Conservation (phyloP, 2,113 vertebrate species). For the Turdus rufiventris region DNA sequence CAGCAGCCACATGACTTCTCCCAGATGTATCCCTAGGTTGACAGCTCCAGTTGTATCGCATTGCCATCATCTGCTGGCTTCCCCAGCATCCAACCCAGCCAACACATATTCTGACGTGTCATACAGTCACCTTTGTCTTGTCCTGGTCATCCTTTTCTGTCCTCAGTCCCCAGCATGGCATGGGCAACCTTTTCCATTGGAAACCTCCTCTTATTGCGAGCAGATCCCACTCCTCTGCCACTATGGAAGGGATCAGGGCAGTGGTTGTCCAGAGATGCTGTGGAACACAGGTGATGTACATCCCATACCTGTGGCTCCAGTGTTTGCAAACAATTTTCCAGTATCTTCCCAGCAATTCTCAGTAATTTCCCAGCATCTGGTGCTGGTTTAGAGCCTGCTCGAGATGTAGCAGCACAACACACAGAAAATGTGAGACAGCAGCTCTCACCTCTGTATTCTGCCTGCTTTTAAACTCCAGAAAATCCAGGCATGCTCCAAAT, state of each 20-base stretch:
- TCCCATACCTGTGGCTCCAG: background rate
- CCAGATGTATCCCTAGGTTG: background rate
- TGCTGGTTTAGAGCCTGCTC: background rate
- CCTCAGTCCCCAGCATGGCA: background rate
- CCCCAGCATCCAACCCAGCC: background rate
- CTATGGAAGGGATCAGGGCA: background rate
- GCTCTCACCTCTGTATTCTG: background rate
- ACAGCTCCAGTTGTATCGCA: background rate
- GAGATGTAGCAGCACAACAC: rapidly evolving
- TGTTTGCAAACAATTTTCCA: background rate
- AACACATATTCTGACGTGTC: background rate
- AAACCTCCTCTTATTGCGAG: background rate
- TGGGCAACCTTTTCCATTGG: background rate
- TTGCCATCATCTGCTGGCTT: background rate
- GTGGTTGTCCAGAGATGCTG: background rate
- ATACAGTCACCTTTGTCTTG: background rate
- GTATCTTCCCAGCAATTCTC: background rate
- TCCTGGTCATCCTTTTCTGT: background rate
- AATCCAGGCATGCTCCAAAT: background rate
- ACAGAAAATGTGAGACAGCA: background rate
- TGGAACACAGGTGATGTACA: background rate
- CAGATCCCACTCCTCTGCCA: background rate
- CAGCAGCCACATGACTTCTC: background rate
- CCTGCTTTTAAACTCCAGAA: background rate
- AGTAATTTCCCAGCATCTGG: background rate